Base-by-base conservation (phyloP, 2,797 vertebrate genomes). In the Oryzias dopingdopingensis region DNA sequence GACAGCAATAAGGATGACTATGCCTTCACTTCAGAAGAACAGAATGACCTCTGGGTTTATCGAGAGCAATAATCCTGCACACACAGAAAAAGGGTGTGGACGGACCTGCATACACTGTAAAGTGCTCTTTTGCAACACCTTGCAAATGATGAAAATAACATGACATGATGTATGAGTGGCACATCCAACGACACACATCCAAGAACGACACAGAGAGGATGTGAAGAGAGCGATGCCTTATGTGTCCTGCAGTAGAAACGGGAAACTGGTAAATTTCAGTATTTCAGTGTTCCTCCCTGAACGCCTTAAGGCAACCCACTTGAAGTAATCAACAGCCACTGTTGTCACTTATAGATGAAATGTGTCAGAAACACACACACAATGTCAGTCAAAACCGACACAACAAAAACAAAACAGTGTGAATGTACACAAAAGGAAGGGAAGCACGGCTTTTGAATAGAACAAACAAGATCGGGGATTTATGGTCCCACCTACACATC, bases 21-120 rank as follows among this genome's bases (percentile, higher is more conserved):
- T 80, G 81, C 82, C 82, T 85, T 89, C 65, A 80, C 68, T 79
- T 84, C 65, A 75, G 69, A 74, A 82, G 66, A 76, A 86, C 78
- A 85, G 77, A 82, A 77, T 77, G 76, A 85, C 79, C 76, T 86
- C 80, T 81, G 77, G 82, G 74, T 76, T 74, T 82, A 89, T 77
- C 83, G 69, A 82, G 67, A 89, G 89, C 86, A 90, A 89, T 90
- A 89, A 87, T 64, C 52, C 59, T 37, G 6, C 60, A 59, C 46
- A 59, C 49, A 59, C 49, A 51, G 26, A 51, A 45, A 57, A 70
- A 65, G 72, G 63, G 61, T 49, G 72, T 5, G 43, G 62, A 58
- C 65, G 59, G 55, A 76, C 65, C 66, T 77, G 61, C 58, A 66
- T 57, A 74, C 47, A 32, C 64, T 67, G 62, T 76, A 52, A 82